phyloP scores from a whole-genome alignment of 2,888 invertebrate species.

The Hedychridium roseum region DNA sequence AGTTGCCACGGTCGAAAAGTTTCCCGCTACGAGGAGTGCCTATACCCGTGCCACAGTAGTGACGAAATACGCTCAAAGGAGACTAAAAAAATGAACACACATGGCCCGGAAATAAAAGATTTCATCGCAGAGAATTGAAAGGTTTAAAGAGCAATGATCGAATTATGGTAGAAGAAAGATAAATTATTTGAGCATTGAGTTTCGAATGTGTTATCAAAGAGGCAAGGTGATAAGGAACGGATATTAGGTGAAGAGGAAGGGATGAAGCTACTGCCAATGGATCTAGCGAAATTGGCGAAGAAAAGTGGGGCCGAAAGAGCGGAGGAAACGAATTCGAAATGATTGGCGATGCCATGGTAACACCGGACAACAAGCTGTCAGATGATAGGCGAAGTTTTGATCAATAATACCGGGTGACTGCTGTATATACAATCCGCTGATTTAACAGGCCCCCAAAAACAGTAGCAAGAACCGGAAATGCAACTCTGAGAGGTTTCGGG shows the following conservation, averaged over 20 bases:
- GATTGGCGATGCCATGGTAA: slow-evolving; percentile 61
- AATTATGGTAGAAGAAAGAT: background rate
- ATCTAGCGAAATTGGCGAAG: too few species aligned
- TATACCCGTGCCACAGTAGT: background rate
- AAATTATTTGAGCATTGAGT: background rate
- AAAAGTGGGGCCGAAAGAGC: too few species aligned
- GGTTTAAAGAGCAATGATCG: background rate
- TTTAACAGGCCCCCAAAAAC: slow-evolving; percentile 14
- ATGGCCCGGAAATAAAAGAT: background rate
- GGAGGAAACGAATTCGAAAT: slow-evolving; percentile 47
- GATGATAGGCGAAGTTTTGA: slow-evolving; percentile 63
- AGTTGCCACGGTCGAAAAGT: too few species aligned
- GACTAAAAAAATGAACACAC: background rate
- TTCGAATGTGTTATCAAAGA: background rate
- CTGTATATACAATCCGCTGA: too few species aligned
- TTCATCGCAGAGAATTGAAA: background rate
- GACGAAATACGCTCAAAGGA: background rate
- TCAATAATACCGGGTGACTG: slow-evolving; percentile 62
- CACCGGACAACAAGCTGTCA: slow-evolving; percentile 63
- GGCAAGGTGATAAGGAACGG: background rate
- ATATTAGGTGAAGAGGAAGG: background rate
- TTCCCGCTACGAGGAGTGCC: too few species aligned
- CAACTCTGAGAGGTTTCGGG: background rate
- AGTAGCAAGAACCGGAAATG: slow-evolving; percentile 8
- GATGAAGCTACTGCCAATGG: background rate